Percentiles rank a stretch among this genome's conserved stretches.
Evolutionary conservation across 2,797 vertebrate species (phyloP).

Genomic region (Enteromius trimaculatus): DNA sequence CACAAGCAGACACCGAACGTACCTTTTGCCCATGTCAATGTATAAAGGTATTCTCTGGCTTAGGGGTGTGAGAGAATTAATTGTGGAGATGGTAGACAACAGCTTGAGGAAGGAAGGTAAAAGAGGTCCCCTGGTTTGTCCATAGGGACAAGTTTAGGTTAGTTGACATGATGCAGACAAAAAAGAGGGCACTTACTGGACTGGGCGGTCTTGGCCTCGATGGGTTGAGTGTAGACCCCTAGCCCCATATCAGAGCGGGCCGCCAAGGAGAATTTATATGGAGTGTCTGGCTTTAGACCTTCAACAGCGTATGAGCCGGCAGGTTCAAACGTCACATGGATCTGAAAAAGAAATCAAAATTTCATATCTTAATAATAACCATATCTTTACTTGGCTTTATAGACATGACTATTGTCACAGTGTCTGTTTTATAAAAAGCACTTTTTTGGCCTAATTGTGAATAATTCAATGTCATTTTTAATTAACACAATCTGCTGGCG

Average conservation of each 20-base stretch:
- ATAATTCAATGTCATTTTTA: neutral
- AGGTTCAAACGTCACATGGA: slow-evolving; percentile 85
- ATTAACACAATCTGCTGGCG: neutral
- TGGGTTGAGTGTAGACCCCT: slow-evolving; percentile 86
- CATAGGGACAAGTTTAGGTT: slow-evolving; percentile 58
- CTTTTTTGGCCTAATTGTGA: neutral
- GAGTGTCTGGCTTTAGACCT: slow-evolving; percentile 89
- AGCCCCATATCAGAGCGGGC: slow-evolving; percentile 90
- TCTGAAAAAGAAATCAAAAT: slow-evolving; percentile 69
- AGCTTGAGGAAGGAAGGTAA: slow-evolving; percentile 53
- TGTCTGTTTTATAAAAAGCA: neutral
- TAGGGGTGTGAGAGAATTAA: slow-evolving; percentile 70
- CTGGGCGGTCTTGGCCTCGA: slow-evolving; percentile 88
- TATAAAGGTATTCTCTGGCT: slow-evolving; percentile 65
- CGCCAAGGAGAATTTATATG: slow-evolving; percentile 90
- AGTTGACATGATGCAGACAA: slow-evolving; percentile 57
- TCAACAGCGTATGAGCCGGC: slow-evolving; percentile 87
- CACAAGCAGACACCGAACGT: slow-evolving; percentile 71
- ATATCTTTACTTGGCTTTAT: neutral
- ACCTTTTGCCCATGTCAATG: slow-evolving; percentile 73
- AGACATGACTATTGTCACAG: neutral
- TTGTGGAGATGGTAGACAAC: slow-evolving; percentile 64
- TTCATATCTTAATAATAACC: neutral
- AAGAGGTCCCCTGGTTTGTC: slow-evolving; percentile 1
- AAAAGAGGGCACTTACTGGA: slow-evolving; percentile 86